Conservation (phyloP, 2,113 vertebrate species). For the Rhadina sibilatrix region DNA sequence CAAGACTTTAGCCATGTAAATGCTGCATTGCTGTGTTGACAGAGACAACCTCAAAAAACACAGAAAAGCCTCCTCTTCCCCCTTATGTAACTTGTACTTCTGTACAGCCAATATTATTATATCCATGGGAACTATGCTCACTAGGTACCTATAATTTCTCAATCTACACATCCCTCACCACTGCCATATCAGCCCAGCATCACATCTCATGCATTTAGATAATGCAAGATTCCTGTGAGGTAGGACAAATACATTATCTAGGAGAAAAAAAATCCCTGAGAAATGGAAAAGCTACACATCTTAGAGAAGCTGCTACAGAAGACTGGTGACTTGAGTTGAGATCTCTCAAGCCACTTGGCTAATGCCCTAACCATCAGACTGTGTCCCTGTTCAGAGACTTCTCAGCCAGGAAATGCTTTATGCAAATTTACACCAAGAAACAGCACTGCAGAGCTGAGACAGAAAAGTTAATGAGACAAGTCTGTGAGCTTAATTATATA, state of each 20-base stretch:
- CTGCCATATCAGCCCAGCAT: neutral
- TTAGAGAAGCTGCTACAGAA: neutral
- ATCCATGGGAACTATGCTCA: neutral
- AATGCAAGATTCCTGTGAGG: neutral
- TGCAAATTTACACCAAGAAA: conserved; percentile 5
- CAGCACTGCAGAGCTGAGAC: neutral
- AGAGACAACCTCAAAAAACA: neutral
- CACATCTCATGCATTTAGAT: neutral
- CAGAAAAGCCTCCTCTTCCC: neutral
- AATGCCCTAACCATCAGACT: neutral
- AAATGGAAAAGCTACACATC: neutral
- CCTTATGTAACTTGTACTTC: neutral
- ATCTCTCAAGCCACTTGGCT: neutral
- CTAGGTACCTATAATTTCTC: neutral
- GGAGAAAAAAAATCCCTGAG: neutral
- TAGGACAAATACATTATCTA: neutral
- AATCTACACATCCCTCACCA: neutral
- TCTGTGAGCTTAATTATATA: neutral
- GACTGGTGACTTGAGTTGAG: neutral
- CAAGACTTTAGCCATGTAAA: neutral
- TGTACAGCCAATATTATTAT: neutral
- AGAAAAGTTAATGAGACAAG: neutral
- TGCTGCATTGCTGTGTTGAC: neutral
- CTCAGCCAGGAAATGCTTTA: neutral
- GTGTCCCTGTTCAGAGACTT: neutral